phyloP scores from a whole-genome alignment of 2,113 vertebrate species.

The Elanoides forficatus region DNA sequence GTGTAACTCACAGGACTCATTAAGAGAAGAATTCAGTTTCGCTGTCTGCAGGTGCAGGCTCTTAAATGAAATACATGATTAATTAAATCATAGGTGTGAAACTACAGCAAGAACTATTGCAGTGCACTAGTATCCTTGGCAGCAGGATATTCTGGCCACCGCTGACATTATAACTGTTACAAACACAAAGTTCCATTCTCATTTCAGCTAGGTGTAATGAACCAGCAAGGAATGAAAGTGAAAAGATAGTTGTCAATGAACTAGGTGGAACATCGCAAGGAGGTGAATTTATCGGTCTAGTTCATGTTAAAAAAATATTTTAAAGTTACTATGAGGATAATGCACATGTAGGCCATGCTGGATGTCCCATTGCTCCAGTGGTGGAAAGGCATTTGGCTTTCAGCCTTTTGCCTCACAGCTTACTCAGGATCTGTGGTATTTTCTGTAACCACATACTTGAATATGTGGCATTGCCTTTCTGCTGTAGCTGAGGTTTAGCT shows the following conservation, averaged over 20 bases:
- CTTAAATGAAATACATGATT: neutral
- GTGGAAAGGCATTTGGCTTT: neutral
- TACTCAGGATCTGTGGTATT: neutral
- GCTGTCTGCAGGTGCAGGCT: neutral
- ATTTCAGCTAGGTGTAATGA: neutral
- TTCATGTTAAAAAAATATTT: neutral
- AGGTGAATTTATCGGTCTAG: neutral
- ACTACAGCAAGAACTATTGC: neutral
- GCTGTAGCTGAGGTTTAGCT: neutral
- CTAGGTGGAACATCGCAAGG: neutral
- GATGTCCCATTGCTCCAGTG: neutral
- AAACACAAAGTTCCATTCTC: neutral
- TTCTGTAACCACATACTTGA: slow-evolving; percentile 17
- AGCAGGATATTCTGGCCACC: neutral
- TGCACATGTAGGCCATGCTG: neutral
- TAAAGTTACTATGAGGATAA: neutral
- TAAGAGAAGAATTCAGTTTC: neutral
- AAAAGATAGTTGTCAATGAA: neutral
- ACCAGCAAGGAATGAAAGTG: neutral
- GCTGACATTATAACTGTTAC: neutral
- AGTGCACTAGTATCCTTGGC: neutral
- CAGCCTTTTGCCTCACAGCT: neutral
- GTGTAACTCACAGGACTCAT: neutral
- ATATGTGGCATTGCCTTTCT: neutral
- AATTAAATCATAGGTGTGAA: neutral